Conservation (phyloP, 2,797 vertebrate genomes). For the Rhincodon typus region DNA sequence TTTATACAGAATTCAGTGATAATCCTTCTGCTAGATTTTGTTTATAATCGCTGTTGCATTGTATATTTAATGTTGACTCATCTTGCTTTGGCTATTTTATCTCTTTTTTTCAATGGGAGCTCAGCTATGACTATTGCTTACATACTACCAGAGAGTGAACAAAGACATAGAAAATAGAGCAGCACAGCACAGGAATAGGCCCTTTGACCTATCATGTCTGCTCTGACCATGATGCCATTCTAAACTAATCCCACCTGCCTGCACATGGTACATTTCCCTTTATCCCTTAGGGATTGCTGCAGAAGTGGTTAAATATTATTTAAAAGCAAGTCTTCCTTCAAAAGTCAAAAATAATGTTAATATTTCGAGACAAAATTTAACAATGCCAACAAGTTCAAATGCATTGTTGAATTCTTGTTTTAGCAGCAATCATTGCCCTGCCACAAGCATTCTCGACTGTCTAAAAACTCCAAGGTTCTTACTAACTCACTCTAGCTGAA, state of each 20-base stretch:
- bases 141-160: background rate
- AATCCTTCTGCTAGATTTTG: background rate
- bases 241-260: no score
- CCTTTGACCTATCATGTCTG: no score
- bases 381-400: background rate
- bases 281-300: background rate
- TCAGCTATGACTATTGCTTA: background rate
- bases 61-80: background rate
- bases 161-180: no score
- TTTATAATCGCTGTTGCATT: background rate
- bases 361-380: no score
- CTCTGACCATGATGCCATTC: no score
- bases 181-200: no score
- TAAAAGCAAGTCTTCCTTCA: background rate
- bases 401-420: background rate
- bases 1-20: background rate
- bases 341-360: background rate
- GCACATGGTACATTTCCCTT: no score
- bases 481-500: background rate
- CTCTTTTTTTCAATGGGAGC: background rate
- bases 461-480: background rate
- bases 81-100: background rate
- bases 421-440: background rate
- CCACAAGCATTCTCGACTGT: background rate
- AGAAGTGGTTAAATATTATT: background rate